Conservation (phyloP, 2,113 vertebrate species). For the Amblyopsis rosae region DNA sequence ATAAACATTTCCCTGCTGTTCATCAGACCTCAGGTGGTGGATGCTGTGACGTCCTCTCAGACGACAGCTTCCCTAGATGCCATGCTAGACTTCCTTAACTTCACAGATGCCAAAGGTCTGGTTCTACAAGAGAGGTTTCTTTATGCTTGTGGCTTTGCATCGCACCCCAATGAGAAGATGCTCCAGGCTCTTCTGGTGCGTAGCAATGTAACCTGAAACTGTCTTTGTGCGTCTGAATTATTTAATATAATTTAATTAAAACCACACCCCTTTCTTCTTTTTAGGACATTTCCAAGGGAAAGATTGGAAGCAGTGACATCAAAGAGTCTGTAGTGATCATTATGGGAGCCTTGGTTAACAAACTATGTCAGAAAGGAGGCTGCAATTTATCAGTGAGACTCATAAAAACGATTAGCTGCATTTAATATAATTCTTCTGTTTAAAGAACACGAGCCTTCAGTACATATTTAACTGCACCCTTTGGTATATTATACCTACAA, state of each 20-base stretch:
- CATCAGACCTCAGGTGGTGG: conserved; percentile 90
- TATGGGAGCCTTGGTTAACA: conserved; percentile 87
- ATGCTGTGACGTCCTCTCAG: conserved; percentile 90
- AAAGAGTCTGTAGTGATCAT: conserved; percentile 91
- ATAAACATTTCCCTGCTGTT: conserved; percentile 14
- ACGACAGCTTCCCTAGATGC: conserved; percentile 87
- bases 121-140: conserved; percentile 93
- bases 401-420: neutral
- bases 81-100: conserved; percentile 89
- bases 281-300: conserved; percentile 84
- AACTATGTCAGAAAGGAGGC: conserved; percentile 85
- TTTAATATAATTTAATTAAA: neutral
- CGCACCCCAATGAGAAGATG: conserved; percentile 87
- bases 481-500: too few relatives aligned
- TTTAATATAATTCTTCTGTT: neutral
- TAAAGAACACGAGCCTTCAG: neutral
- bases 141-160: conserved; percentile 93
- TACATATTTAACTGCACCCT: too few relatives aligned
- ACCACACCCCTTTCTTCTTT: conserved; percentile 34
- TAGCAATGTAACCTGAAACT: neutral
- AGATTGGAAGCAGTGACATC: conserved; percentile 85
- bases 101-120: conserved; percentile 81
- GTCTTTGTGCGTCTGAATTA: neutral
- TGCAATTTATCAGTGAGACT: conserved; percentile 88
- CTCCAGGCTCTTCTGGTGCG: conserved; percentile 88